Conservation (phyloP, 2,888 invertebrate species). For the Colostygia pectinataria region DNA sequence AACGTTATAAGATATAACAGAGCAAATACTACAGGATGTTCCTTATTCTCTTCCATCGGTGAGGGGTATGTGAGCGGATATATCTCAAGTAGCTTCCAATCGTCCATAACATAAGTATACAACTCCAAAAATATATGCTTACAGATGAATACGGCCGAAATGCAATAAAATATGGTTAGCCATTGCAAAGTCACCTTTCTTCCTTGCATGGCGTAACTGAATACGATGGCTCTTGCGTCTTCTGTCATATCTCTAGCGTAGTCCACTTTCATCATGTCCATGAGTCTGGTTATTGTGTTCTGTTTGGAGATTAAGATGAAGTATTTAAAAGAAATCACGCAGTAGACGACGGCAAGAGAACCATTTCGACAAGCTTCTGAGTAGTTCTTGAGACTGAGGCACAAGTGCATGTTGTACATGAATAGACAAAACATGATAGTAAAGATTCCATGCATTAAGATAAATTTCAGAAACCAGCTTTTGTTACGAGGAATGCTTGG, state of each 20-base stretch:
- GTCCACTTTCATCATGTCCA: slow-evolving; percentile 20
- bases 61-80: slow-evolving; percentile 1
- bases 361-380: slow-evolving; percentile 11
- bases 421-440: neutral
- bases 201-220: slow-evolving; percentile 12
- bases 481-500: slow-evolving; percentile 14
- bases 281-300: slow-evolving; percentile 3
- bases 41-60: slow-evolving; percentile 18
- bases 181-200: slow-evolving; percentile 8
- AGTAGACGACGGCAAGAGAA: slow-evolving; percentile 5
- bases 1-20: slow-evolving; percentile 2
- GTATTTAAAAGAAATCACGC: slow-evolving; percentile 11
- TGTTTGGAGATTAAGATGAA: slow-evolving; percentile 4
- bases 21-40: slow-evolving; percentile 10
- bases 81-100: neutral
- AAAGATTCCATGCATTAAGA: neutral
- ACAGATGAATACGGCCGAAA: neutral
- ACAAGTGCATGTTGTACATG: neutral
- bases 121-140: slow-evolving; percentile 1
- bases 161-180: neutral
- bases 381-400: neutral
- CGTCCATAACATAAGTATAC: neutral
- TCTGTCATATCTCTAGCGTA: slow-evolving; percentile 1
- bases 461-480: slow-evolving; percentile 8
- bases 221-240: slow-evolving; percentile 14